Base-by-base conservation (phyloP, 2,797 vertebrate species). In the Centropyge bicolor region DNA sequence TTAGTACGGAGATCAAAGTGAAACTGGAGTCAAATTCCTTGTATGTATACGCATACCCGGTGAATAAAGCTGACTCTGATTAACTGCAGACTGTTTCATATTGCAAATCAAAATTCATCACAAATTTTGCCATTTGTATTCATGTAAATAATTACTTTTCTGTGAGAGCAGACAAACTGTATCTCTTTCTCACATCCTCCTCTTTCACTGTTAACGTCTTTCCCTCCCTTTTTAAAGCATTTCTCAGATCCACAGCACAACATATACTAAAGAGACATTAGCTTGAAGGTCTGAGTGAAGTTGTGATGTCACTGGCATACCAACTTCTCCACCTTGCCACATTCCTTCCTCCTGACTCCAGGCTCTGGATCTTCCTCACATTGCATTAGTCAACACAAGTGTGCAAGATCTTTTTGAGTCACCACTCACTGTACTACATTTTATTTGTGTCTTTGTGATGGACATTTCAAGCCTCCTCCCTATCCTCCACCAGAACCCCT, bases 361-460 rank as follows among this genome's bases (percentile, higher is more conserved):
- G 64, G 41, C 75, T 76, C 45, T 54, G 41, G 55, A 78, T 63
- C 71, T 78, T 74, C 40, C 38, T 75, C 38, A 70, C 76, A 82
- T 86, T 84, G 73, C 43, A 35, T 64, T 20, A 71, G 45, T 79
- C 48, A 64, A 59, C 54, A 60, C 13, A 16, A 70, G 74, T 89
- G 85, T 74, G 70, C 76, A 83, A 74, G 74, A n/a, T 68, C 61
- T 74, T 76, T 80, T 60, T 43, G 41, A 74, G 70, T 77, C 82
- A 56, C 70, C 72, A 69, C 76, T 31, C 52, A 70, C 70, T 66
- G 80, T 41, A 81, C 80, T 91, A 92, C 90, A 83, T 90, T 88
- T 89, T 68, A 76, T 82, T 76, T 85, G 14, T 7, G 56, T 80
- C 76, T 86, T 93, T 94, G 91, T 93, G 81, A 91, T 88, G 86